phyloP scores from a whole-genome alignment of 2,113 vertebrate species.

The Numida meleagris region DNA sequence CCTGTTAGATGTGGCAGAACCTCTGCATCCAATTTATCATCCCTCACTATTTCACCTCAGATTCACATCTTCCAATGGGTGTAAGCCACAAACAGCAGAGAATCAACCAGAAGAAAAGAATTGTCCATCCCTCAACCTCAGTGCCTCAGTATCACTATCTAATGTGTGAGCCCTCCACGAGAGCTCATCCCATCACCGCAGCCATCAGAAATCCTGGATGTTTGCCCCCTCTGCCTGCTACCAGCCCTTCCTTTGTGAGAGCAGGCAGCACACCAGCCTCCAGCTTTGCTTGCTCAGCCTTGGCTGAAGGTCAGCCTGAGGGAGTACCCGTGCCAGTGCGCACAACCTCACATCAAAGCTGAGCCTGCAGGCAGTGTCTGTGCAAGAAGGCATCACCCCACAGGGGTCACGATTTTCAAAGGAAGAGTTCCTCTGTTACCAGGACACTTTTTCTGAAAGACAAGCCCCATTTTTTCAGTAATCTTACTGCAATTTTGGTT shows the following conservation, averaged over 20 bases:
- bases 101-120: not conserved
- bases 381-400: not conserved
- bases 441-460: not conserved
- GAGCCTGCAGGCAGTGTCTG: not conserved
- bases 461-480: not conserved
- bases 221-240: conserved; percentile 1
- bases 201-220: conserved; percentile 21
- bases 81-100: fast-evolving
- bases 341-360: conserved; percentile 14
- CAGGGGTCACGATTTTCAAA: not conserved
- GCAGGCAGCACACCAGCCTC: not conserved
- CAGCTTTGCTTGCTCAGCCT: conserved; percentile 43
- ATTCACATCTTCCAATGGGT: not conserved
- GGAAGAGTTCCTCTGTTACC: not conserved
- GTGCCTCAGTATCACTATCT: not conserved
- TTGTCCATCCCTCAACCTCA: not conserved
- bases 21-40: not conserved
- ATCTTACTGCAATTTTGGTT: not conserved
- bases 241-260: not conserved
- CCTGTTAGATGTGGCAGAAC: not conserved
- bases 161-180: not conserved
- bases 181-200: not conserved
- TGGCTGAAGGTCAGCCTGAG: conserved; percentile 47
- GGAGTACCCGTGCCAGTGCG: not conserved
- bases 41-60: not conserved